Conservation (phyloP, 35 echinoderm and acorn worm species). For the Eucidaris tribuloides region DNA sequence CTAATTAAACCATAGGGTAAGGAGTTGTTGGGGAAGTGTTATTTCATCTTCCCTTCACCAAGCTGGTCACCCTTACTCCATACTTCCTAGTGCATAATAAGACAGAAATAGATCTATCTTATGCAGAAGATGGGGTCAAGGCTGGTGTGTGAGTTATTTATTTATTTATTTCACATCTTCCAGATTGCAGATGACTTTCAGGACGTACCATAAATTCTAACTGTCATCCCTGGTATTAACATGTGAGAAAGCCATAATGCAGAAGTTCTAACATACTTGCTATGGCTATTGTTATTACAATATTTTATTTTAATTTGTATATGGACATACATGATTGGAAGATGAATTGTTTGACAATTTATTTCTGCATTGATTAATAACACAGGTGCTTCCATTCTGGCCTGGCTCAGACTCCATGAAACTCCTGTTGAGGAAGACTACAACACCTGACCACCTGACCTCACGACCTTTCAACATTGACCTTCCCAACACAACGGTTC, state of each 20-base stretch:
- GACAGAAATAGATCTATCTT: constrained; percentile 70
- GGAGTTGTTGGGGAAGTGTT: no score
- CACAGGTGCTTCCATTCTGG: constrained; percentile 94
- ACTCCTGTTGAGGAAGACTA: constrained; percentile 62
- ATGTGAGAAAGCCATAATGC: no score
- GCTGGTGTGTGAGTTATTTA: constrained; percentile 98
- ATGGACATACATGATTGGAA: no score
- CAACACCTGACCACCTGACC: constrained; percentile 73
- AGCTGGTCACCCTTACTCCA: constrained; percentile 94
- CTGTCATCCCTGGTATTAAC: no score
- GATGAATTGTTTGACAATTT: no score
- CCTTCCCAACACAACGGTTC: constrained; percentile 73
- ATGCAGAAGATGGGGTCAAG: constrained; percentile 88
- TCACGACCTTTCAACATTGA: constrained; percentile 82
- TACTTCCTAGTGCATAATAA: constrained; percentile 91
- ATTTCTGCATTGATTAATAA: no score
- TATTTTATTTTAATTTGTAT: no score
- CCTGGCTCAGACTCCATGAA: constrained; percentile 93
- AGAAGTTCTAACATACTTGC: no score
- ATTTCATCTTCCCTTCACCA: constrained; percentile 87
- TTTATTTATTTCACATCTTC: constrained; percentile 74
- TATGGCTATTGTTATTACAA: no score
- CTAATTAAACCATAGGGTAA: no score
- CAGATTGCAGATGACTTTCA: constrained; percentile 80
- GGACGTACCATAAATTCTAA: no score